Percentiles rank a stretch among this genome's conserved stretches.
Conservation (phyloP, 2,797 vertebrate species). For the Pantherophis vulpinus region DNA sequence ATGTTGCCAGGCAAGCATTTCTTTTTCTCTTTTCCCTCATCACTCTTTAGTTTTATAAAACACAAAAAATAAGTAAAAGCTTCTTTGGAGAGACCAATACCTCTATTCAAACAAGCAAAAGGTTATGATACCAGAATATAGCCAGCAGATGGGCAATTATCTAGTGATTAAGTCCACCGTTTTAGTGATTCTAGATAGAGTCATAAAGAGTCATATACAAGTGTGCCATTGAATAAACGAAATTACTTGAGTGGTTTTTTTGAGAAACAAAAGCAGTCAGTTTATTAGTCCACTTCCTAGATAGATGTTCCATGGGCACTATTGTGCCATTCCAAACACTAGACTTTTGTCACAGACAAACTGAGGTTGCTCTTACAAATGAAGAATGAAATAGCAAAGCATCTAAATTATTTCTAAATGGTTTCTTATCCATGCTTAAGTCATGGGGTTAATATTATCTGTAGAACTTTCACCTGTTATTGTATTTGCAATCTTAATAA, state of each 20-base stretch:
- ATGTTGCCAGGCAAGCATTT: not conserved
- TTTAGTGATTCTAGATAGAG: not conserved
- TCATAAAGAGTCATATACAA: not conserved
- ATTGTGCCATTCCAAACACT: not conserved
- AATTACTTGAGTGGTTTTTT: not conserved
- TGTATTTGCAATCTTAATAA: not conserved
- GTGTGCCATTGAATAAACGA: not conserved
- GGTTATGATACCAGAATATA: not conserved
- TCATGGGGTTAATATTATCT: not conserved
- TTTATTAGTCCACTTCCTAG: not conserved
- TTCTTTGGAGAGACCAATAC: not conserved
- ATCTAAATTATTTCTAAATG: not conserved
- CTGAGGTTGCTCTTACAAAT: not conserved
- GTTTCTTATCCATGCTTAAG: not conserved
- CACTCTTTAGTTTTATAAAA: not conserved
- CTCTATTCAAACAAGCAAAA: not conserved
- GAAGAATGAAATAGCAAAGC: not conserved
- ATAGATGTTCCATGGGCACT: not conserved
- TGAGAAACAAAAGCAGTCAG: not conserved
- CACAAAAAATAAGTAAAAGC: not conserved
- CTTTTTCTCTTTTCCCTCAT: not conserved
- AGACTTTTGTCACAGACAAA: not conserved
- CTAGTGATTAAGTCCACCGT: not conserved
- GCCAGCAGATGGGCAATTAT: not conserved
- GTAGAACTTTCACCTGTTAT: not conserved